Percentiles rank a stretch among this genome's conserved stretches.
These are phyloP conservation scores for Cosmia trapezina DNA, from an alignment of 2,888 invertebrate species.

Conservation along the genomic window DNA sequence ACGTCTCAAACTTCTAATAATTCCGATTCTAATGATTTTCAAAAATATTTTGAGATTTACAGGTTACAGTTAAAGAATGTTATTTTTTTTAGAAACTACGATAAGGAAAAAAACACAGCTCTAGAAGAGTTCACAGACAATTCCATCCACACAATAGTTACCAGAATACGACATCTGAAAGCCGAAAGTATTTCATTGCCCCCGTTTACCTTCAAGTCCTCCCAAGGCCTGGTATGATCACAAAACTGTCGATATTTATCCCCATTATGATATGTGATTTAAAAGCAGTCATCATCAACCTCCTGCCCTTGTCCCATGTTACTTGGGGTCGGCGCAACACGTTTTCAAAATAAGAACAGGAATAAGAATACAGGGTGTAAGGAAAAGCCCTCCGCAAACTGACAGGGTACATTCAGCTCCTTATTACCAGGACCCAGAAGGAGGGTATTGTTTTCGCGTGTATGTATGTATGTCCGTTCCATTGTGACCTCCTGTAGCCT, in stretches of 20 bases:
- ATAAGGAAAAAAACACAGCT: constrained; percentile 71
- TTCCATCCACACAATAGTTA: constrained; percentile 66
- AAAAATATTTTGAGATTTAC: neutral
- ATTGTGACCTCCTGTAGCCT: too few relatives aligned
- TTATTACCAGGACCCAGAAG: too few relatives aligned
- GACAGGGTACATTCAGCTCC: too few relatives aligned
- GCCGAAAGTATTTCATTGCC: constrained; percentile 65
- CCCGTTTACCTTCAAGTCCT: constrained; percentile 63
- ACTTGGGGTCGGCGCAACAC: neutral
- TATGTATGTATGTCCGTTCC: too few relatives aligned
- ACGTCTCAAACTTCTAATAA: neutral
- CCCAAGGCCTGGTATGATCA: constrained; percentile 67
- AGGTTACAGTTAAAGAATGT: neutral
- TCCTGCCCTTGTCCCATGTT: neutral
- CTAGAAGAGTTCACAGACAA: constrained; percentile 75
- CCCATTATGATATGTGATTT: neutral
- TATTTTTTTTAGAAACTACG: constrained; percentile 74
- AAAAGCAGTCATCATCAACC: neutral
- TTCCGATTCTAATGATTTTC: neutral
- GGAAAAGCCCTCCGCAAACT: too few relatives aligned
- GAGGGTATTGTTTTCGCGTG: too few relatives aligned
- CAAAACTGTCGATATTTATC: neutral
- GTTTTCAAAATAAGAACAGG: neutral
- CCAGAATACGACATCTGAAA: constrained; percentile 65
- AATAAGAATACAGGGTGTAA: neutral